phyloP scores from a whole-genome alignment of 2,888 invertebrate genomes.

The Heliconius ethilla region DNA sequence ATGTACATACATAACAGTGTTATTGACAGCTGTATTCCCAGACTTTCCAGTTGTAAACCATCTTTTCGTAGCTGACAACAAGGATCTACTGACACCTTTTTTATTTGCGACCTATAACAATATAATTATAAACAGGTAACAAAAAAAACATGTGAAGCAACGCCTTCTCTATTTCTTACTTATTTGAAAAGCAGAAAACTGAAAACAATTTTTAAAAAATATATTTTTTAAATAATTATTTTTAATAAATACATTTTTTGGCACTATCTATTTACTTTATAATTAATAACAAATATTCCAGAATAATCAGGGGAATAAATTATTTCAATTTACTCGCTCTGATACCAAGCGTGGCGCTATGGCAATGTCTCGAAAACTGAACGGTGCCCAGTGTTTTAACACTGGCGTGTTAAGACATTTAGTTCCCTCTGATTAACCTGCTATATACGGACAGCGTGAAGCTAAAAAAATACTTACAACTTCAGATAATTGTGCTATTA shows the following conservation, averaged over 20 bases:
- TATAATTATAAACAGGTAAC: background rate
- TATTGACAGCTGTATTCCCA: constrained; percentile 86
- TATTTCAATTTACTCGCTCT: background rate
- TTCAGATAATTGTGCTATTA: constrained; percentile 90
- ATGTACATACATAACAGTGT: constrained; percentile 90
- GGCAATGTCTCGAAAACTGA: too few species aligned
- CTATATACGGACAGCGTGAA: background rate
- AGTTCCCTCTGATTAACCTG: background rate
- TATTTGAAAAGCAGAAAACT: background rate
- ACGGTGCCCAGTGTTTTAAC: too few species aligned
- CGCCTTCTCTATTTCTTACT: background rate
- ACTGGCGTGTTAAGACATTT: too few species aligned
- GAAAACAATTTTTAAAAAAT: background rate
- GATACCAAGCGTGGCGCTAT: background rate
- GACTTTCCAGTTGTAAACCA: constrained; percentile 97
- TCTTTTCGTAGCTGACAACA: constrained; percentile 96
- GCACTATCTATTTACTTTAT: background rate
- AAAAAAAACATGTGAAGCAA: background rate
- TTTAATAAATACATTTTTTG: background rate
- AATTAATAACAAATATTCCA: background rate
- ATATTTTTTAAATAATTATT: too few species aligned
- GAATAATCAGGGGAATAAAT: background rate
- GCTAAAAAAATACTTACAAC: constrained; percentile 40
- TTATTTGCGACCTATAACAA: constrained; percentile 86
- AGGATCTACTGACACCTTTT: constrained; percentile 95